A percentile compares a stretch with the other conserved stretches of the same genome.
Evolutionary conservation across 2,797 vertebrate genomes (phyloP).

Genomic region (Scomberomorus guttatus): DNA sequence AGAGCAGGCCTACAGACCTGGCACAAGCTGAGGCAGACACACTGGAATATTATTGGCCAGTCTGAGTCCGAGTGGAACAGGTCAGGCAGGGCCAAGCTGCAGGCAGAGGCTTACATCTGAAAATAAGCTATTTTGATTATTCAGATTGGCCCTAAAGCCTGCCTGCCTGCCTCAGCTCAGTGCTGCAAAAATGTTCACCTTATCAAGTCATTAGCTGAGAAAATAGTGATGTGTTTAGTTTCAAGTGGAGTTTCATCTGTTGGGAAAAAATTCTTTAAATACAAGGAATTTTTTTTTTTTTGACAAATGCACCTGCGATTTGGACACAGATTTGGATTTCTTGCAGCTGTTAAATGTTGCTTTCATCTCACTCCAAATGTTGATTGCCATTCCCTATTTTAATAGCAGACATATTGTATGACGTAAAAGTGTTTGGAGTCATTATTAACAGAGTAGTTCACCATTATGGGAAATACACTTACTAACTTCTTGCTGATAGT

Average conservation of each 20-base stretch:
- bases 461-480: not conserved
- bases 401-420: not conserved
- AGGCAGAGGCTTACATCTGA: slow-evolving; percentile 18
- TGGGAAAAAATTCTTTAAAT: not conserved
- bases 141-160: slow-evolving; percentile 28
- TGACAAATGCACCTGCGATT: not conserved
- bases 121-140: slow-evolving; percentile 44
- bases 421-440: not conserved
- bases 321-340: not conserved
- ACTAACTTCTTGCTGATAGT: not conserved
- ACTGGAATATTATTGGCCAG: slow-evolving; percentile 49
- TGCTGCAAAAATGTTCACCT: slow-evolving; percentile 4
- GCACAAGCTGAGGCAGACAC: slow-evolving; percentile 52
- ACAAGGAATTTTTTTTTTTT: not conserved
- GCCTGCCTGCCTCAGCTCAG: not conserved
- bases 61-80: slow-evolving; percentile 32
- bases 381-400: not conserved
- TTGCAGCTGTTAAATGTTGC: not conserved
- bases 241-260: not conserved
- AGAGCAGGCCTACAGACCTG: slow-evolving; percentile 54
- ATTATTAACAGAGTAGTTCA: not conserved
- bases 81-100: slow-evolving; percentile 17
- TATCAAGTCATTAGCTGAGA: not conserved
- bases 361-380: not conserved
- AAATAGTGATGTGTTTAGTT: not conserved